Conservation (phyloP, 2,113 vertebrate species). For the Rhizomys pruinosus region DNA sequence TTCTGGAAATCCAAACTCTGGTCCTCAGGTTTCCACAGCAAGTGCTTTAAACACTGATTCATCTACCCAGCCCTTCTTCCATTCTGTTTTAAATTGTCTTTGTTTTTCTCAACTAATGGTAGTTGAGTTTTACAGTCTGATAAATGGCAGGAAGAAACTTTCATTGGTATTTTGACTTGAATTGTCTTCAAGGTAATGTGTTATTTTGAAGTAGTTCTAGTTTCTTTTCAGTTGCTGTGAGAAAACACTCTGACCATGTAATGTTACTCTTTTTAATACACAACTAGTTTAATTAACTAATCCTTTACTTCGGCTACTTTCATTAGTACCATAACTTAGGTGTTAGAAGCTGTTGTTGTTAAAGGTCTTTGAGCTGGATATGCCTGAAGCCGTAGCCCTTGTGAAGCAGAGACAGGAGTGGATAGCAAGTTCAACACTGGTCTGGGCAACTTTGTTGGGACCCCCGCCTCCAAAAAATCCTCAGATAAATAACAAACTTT, state of each 20-base stretch:
- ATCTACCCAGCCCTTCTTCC: neutral
- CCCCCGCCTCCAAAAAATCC: too few relatives aligned
- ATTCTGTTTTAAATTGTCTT: neutral
- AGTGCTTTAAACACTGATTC: neutral
- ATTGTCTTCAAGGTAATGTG: neutral
- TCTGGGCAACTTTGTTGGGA: neutral
- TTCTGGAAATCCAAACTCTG: neutral
- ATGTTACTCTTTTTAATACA: conserved; percentile 2
- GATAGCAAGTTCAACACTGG: neutral
- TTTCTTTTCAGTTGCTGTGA: too few relatives aligned
- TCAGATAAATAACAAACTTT: too few relatives aligned
- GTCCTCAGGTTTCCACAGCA: neutral
- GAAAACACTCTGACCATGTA: neutral
- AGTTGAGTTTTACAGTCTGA: conserved; percentile 30
- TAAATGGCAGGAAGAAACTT: conserved; percentile 5
- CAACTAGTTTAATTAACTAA: neutral
- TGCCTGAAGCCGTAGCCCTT: neutral
- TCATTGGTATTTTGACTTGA: conserved; percentile 31
- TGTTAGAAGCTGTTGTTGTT: too few relatives aligned
- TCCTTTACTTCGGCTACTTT: conserved; percentile 43
- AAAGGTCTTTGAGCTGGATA: neutral
- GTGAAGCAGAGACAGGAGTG: neutral
- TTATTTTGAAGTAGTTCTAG: neutral
- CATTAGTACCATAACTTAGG: conserved; percentile 1
- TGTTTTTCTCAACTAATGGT: neutral